A percentile compares a stretch with the other conserved stretches of the same genome.
phyloP scores from a whole-genome alignment of 2,113 vertebrate species.

The Arenaria interpres region DNA sequence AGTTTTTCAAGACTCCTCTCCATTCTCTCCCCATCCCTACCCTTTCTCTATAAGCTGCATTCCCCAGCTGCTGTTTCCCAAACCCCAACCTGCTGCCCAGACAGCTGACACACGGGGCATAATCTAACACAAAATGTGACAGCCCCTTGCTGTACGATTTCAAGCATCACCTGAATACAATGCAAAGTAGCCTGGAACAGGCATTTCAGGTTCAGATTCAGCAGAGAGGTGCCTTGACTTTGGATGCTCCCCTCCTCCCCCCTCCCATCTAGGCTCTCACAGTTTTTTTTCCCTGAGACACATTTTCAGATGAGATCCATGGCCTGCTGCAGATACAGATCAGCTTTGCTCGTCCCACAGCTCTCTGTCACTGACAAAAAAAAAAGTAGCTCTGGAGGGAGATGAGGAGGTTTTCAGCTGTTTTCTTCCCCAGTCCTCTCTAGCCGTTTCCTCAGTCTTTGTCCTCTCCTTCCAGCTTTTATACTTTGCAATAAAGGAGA shows the following conservation, averaged over 20 bases:
- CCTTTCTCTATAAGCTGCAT: not conserved
- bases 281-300: slow-evolving; percentile 12
- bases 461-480: not conserved
- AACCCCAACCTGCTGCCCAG: not conserved
- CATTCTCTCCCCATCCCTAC: not conserved
- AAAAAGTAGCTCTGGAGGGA: slow-evolving; percentile 53
- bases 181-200: not conserved
- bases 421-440: not conserved
- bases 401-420: slow-evolving; percentile 50
- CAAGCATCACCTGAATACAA: not conserved
- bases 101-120: not conserved
- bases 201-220: not conserved
- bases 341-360: slow-evolving; percentile 48
- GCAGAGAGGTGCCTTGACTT: not conserved
- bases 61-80: not conserved
- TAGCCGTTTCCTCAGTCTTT: not conserved
- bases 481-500: not conserved
- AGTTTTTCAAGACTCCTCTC: not conserved
- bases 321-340: slow-evolving; percentile 47
- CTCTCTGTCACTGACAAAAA: slow-evolving; percentile 11
- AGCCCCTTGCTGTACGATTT: not conserved
- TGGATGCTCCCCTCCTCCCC: not conserved
- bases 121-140: not conserved
- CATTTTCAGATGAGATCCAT: not conserved
- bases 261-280: not conserved